A percentile compares a stretch with the other conserved stretches of the same genome.
Evolutionary conservation across 2,797 vertebrate species (phyloP).

Genomic region (Garrulus glandarius): DNA sequence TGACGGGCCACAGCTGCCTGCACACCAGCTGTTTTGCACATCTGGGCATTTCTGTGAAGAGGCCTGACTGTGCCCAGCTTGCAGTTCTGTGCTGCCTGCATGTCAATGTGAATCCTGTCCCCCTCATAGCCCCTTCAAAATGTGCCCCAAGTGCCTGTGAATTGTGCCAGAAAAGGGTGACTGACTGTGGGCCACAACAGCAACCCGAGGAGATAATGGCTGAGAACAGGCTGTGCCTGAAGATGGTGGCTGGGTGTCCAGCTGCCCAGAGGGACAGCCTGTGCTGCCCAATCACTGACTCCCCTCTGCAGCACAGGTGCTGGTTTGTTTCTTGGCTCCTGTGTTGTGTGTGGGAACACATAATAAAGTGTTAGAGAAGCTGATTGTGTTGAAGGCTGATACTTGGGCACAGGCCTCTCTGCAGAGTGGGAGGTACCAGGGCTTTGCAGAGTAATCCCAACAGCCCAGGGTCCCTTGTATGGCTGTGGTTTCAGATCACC

Average conservation of each 20-base stretch:
- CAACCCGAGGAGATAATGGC: background rate
- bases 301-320: background rate
- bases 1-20: background rate
- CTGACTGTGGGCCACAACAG: background rate
- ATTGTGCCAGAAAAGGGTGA: background rate
- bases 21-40: constrained; percentile 6
- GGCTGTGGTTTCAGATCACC: background rate
- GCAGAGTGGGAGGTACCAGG: background rate
- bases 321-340: background rate
- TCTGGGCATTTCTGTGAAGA: constrained; percentile 5
- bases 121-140: background rate
- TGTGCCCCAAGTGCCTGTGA: background rate
- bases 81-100: accelerated
- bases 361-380: constrained; percentile 40
- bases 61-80: background rate
- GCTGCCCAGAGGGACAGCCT: background rate
- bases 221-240: background rate
- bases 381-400: background rate
- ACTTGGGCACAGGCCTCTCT: background rate
- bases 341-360: background rate
- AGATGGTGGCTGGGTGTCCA: background rate
- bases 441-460: background rate
- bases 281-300: background rate
- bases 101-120: background rate
- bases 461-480: background rate